Percentiles rank a stretch among this genome's conserved stretches.
Evolutionary conservation across 2,797 vertebrate genomes (phyloP).

Genomic region (Pseudotriccus pelzelni): DNA sequence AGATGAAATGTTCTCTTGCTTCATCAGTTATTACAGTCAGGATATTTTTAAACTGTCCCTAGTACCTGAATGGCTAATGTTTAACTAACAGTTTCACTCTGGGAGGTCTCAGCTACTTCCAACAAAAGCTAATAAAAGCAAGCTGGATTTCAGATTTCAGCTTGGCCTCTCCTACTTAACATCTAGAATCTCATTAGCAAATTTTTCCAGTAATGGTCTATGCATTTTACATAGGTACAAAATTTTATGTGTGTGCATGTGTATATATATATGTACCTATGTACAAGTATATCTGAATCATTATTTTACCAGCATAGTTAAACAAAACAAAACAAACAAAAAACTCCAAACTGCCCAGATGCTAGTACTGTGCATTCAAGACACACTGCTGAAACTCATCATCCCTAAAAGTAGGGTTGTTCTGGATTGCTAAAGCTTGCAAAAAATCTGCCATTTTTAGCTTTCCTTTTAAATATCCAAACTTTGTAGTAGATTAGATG

Average conservation of each 20-base stretch:
- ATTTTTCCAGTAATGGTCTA: background rate
- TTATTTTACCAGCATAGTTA: background rate
- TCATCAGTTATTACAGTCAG: background rate
- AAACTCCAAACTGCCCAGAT: fast-evolving
- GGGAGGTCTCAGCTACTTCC: constrained; percentile 2
- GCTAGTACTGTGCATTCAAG: background rate
- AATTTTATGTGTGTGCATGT: background rate
- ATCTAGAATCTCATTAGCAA: background rate
- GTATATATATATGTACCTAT: background rate
- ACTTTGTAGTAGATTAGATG: background rate
- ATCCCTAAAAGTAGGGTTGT: background rate
- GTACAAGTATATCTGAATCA: background rate
- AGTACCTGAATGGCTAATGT: constrained; percentile 6
- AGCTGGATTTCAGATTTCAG: constrained; percentile 13
- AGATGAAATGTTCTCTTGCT: constrained; percentile 22
- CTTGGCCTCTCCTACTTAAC: background rate
- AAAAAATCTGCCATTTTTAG: background rate
- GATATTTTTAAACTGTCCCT: constrained; percentile 39
- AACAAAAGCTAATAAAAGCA: background rate
- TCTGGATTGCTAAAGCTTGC: background rate
- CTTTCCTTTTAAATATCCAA: background rate
- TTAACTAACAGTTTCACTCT: constrained; percentile 29
- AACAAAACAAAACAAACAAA: background rate
- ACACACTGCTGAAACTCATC: background rate
- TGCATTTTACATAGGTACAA: background rate